Base-by-base conservation (phyloP, 2,113 vertebrate genomes). In the Tympanuchus pallidicinctus region DNA sequence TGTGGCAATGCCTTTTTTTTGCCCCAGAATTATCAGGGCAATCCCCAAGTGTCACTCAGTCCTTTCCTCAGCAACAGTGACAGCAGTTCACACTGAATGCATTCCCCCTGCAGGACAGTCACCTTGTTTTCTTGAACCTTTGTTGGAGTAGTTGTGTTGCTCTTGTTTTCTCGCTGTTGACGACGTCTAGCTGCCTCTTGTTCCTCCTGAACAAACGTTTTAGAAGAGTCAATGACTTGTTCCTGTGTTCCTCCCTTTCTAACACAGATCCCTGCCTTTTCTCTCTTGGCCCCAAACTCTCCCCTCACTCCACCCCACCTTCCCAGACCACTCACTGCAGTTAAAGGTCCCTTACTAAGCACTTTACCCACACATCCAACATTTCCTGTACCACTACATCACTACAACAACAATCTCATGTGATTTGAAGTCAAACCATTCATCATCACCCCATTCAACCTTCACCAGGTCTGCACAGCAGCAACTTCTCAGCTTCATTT, bases 121-220 rank as follows among this genome's bases (percentile, higher is more conserved):
- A 98, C 98, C 98, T 99, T 99, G 93, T 92, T 98, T 91, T 99
- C 99, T 32, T 98, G 98, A 72, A 97, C 96, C 98, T 99, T 99
- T 5, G 99, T 99, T 11, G 99, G 99, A 2, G 99, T 99, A 79
- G 98, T 98, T 25, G 98, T 99, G 97, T 98, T 99, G 95, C 99
- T 99, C 97, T 99, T 99, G 85, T 90, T 99, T 76, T 99, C 99
- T 83, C 99, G 98, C 94, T 99, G 99, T 59, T 98, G 98, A 88
- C 99, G 98, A 67, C 99, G 98, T 89, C 99, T 97, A 95, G 98
- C 98, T 96, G 98, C 98, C 98, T 99, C 99, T 96, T 99, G 99
- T 96, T 99, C 99, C 98, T 99, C 99, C 99, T 99, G 83, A 20
- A 81, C 22, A 50, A 21, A 10, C 0, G 20, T 24, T 15, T 18